Percentiles rank a stretch among this genome's conserved stretches.
Conservation (phyloP, 1,140 invertebrate species). For the Acromyrmex heyeri region DNA sequence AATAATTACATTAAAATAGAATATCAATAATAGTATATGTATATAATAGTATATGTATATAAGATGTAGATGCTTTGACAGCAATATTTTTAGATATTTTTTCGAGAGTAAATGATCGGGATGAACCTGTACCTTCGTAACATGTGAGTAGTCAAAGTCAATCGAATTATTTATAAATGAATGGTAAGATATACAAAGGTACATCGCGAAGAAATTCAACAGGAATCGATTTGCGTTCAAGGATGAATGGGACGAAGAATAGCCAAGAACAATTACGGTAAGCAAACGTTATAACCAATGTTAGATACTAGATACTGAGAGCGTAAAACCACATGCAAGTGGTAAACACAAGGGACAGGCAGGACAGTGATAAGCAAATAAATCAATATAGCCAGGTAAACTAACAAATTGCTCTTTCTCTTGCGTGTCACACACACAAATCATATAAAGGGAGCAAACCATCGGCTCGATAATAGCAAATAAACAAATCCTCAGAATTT, state of each 20-base stretch:
- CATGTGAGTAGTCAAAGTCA: conserved; percentile 19
- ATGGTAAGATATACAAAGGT: conserved; percentile 22
- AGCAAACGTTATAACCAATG: conserved; percentile 46
- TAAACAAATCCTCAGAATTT: neutral
- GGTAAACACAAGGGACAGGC: neutral
- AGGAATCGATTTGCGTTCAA: conserved; percentile 50
- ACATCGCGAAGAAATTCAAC: conserved; percentile 34
- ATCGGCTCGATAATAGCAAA: conserved; percentile 7
- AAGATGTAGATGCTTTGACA: neutral
- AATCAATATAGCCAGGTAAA: conserved; percentile 27
- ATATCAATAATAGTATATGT: neutral
- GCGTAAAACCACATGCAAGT: conserved; percentile 8
- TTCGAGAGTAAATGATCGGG: conserved; percentile 1
- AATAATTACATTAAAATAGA: neutral
- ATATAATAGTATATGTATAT: too few species aligned
- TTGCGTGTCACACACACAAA: neutral
- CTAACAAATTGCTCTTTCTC: conserved; percentile 17
- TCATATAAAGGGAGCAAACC: conserved; percentile 4
- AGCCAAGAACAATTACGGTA: conserved; percentile 51
- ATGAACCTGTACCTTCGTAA: neutral
- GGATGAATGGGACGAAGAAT: conserved; percentile 52
- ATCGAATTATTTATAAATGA: conserved; percentile 57
- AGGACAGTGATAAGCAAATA: conserved; percentile 22
- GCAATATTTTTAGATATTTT: neutral
- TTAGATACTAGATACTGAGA: conserved; percentile 17